These are phyloP conservation scores for Bombus balteatus DNA, from an alignment of 1,140 invertebrate species.

Conservation along the genomic window DNA sequence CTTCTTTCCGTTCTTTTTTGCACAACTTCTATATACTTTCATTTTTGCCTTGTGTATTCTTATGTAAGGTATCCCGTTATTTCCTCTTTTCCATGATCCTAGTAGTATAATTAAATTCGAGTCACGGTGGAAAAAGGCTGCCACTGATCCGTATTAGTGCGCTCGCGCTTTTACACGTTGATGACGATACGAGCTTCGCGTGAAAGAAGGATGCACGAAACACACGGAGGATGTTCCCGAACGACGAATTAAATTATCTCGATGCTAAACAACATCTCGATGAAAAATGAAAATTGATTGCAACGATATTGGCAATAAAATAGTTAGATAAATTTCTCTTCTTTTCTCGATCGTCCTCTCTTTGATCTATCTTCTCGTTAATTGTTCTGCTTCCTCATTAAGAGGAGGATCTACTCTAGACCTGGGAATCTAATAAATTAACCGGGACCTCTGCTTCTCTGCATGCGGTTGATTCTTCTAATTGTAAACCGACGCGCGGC, in stretches of 20 bases:
- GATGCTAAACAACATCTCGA: too few relatives aligned
- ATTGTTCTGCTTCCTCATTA: neutral
- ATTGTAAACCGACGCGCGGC: neutral
- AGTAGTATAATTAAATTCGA: slow-evolving; percentile 59
- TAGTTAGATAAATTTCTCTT: neutral
- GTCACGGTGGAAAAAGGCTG: slow-evolving; percentile 28
- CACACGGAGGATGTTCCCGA: slow-evolving; percentile 8
- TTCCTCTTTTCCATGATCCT: slow-evolving; percentile 1
- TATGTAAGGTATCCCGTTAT: neutral
- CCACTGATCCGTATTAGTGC: neutral
- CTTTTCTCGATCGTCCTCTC: neutral
- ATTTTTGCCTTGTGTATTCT: neutral
- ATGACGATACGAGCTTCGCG: neutral
- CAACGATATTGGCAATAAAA: neutral
- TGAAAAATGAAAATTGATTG: neutral
- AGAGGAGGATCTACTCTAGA: neutral
- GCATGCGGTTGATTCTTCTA: neutral
- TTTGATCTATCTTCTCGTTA: neutral
- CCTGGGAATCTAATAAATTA: slow-evolving; percentile 19
- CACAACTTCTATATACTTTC: neutral
- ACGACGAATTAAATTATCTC: neutral
- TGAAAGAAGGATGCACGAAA: neutral
- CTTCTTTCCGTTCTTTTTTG: neutral
- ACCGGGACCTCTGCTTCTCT: neutral
- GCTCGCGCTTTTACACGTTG: neutral